Evolutionary conservation across 2,888 invertebrate species (phyloP).

Genomic region (Ecliptopera silaceata): DNA sequence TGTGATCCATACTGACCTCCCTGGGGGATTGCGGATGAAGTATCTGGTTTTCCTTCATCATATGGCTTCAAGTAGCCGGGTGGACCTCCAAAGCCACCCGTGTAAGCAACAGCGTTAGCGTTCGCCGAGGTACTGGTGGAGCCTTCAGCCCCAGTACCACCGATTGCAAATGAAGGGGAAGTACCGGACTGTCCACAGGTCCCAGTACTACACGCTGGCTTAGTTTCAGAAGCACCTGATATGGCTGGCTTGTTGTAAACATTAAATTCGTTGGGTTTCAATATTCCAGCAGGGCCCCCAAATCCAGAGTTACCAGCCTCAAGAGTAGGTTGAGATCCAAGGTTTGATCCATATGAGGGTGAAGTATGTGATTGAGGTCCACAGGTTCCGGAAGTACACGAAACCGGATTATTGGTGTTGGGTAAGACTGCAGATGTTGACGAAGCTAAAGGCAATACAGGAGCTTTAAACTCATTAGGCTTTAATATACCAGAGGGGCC

Average conservation of each 20-base stretch:
- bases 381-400: conserved; percentile 32
- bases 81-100: conserved; percentile 74
- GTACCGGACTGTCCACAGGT: conserved; percentile 10
- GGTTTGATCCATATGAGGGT: conserved; percentile 12
- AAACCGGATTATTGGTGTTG: conserved; percentile 4
- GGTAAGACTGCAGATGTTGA: conserved; percentile 6
- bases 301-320: conserved; percentile 45
- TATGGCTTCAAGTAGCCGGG: conserved; percentile 69
- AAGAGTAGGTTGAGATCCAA: conserved; percentile 5
- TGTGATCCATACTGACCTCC: conserved; percentile 29
- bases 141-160: conserved; percentile 22
- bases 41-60: conserved; percentile 54
- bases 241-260: conserved; percentile 14
- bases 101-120: conserved; percentile 49
- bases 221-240: conserved; percentile 22
- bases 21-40: conserved; percentile 22
- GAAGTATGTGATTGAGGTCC: conserved; percentile 10
- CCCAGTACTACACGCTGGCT: conserved; percentile 18
- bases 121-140: conserved; percentile 26
- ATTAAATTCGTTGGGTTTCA: conserved; percentile 56
- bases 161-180: conserved; percentile 14
- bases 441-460: conserved; percentile 25
- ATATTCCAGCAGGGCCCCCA: conserved; percentile 55
- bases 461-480: conserved; percentile 49
- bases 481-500: conserved; percentile 56